Evolutionary conservation across 2,888 invertebrate genomes (phyloP), one percentile per base, ranked within the genome.

Genomic region (Meiosimyza decipiens): DNA sequence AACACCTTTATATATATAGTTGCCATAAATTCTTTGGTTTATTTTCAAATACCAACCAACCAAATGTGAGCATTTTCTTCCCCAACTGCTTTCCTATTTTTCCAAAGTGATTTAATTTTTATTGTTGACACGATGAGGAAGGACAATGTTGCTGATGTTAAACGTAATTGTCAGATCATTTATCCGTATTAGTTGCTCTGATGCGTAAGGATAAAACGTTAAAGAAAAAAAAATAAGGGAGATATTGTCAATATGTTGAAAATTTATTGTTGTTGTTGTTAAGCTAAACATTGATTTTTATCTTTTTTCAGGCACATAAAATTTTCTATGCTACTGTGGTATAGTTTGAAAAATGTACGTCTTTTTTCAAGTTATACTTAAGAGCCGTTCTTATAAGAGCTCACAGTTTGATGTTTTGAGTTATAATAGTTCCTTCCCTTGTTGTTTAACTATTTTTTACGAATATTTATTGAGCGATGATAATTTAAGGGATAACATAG

Each of bases 101-200:
- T 11, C 67, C 49, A 28, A 62, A 51, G 52, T 62, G 51, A 70
- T 70, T 70, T 62, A 13, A 57, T 63, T 70, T 70, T 62, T 59
- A 57, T 57, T 59, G 59, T 57, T 54, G 65, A 49, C 33, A 50
- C 40, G 50, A 28, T 18, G 69, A 68, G 22, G 16, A 50, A 15
- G 28, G 66, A 66, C 55, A 57, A 49, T 55, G 49, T 59, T 72
- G 74, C 63, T 73, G 68, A 70, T 71, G 69, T 59, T 69, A 66
- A 71, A 72, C 83, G 82, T 82, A 84, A 84, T 84, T 83, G 84
- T 84, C 84, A 83, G 81, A 82, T 83, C 84, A 85, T 84, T 84
- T 84, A 84, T 85, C 84, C 85, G 84, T 82, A 85, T 84, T 85
- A 84, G 81, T 40, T 70, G 55, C 60, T 71, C 49, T 71, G 73